Conservation (phyloP, 2,797 vertebrate species). For the Morus bassanus region DNA sequence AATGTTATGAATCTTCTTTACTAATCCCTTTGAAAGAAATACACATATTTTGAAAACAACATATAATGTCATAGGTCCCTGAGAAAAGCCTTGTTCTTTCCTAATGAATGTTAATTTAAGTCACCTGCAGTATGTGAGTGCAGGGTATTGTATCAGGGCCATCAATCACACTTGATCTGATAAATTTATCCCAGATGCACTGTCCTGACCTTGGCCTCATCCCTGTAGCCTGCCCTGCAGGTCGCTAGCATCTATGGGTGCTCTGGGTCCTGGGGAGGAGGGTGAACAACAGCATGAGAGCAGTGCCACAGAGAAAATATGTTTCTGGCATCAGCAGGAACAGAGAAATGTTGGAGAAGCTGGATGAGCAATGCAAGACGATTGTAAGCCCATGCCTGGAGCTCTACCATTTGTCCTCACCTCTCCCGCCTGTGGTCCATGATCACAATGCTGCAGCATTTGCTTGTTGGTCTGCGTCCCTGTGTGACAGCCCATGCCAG, state of each 20-base stretch:
- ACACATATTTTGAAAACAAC: not conserved
- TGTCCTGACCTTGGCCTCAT: not conserved
- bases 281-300: not conserved
- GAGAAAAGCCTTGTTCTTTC: not conserved
- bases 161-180: not conserved
- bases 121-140: too few species aligned
- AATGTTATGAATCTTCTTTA: not conserved
- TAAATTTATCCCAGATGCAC: not conserved
- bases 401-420: too few species aligned
- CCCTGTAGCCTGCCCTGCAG: too few species aligned
- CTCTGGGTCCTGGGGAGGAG: too few species aligned
- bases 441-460: not conserved
- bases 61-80: too few species aligned
- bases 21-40: not conserved
- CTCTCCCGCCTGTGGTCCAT: fast-evolving
- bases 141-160: too few species aligned
- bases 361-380: not conserved
- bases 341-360: not conserved
- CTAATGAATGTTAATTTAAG: not conserved
- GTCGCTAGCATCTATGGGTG: fast-evolving
- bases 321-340: not conserved
- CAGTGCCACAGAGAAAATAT: not conserved
- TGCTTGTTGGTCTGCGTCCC: not conserved
- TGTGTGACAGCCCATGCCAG: too few species aligned
- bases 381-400: not conserved